Base-by-base conservation (phyloP, 2,888 invertebrate species). In the Stegana nigrithorax region DNA sequence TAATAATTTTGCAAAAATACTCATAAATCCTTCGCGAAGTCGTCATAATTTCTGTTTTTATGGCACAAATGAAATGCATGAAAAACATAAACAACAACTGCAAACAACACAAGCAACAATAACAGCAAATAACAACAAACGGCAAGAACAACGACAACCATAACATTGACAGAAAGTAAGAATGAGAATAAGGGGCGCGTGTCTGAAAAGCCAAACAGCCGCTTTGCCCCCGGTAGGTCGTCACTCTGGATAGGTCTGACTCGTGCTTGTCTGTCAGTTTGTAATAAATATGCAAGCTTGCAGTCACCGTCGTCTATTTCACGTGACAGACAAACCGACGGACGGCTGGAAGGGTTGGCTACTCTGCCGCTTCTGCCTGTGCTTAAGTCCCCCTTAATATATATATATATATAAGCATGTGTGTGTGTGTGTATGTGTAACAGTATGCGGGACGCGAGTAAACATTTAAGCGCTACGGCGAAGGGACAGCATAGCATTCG, bases 31-130 rank as follows among this genome's bases (percentile, higher is more conserved):
- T 73, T 67, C 65, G 63, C 63, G 70, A 27, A 73, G 78, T 79
- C 75, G 78, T 82, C 80, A 82, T 83, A 83, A 82, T 81, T 82
- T 81, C 72, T 74, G 71, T 80, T 82, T 83, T 83, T 83, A 83
- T 82, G 79, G 78, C 80, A 76, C 32, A 32, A 2, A 4, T 32
- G 5, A 32, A 10, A 39, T 39, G 39, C 14, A 39, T 14, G n/a
- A 39, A 17, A 14, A 10, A 39, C n/a, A 17, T 39, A n/a, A 39
- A 39, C 39, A 39, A 39, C 17, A 39, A 17, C 14, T 39, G 39
- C 17, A 39, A 14, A 17, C 39, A 39, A n/a, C 17, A 17, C 39
- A n/a, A 6, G 26, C 47, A 25, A 56, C 45, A 45, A 14, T 6
- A 17, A 25, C 4, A 8, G 19, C 39, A n/a, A n/a, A n/a, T n/a